Percentiles rank a stretch among this genome's conserved stretches.
Evolutionary conservation across 2,113 vertebrate species (phyloP).

Genomic region (Corythaeola cristata): DNA sequence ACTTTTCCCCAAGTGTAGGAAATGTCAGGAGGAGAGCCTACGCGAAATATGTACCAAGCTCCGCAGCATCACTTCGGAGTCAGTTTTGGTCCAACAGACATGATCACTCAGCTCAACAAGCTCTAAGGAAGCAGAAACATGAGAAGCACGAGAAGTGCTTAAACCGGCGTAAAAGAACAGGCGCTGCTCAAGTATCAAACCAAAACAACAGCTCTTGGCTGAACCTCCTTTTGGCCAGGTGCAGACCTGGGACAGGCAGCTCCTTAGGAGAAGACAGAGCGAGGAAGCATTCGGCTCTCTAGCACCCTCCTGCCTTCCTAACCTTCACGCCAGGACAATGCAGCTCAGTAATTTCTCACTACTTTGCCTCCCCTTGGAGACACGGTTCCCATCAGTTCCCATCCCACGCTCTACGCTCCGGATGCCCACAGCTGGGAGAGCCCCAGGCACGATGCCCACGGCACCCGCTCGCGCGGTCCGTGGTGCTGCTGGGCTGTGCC

Average conservation of each 20-base stretch:
- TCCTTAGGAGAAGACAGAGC: background rate
- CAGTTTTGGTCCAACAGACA: background rate
- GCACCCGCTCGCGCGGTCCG: rapidly evolving
- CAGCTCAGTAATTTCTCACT: background rate
- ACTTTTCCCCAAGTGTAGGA: background rate
- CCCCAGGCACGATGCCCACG: rapidly evolving
- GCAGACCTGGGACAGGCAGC: background rate
- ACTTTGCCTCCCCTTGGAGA: background rate
- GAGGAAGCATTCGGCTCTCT: background rate
- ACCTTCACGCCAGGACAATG: background rate
- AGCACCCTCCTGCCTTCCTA: too few species aligned
- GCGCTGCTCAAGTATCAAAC: background rate
- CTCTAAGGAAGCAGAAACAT: rapidly evolving
- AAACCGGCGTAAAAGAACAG: rapidly evolving
- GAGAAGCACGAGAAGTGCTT: background rate
- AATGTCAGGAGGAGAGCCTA: background rate
- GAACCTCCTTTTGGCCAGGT: background rate
- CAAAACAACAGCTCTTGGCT: background rate
- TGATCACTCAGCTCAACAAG: background rate
- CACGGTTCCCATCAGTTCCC: background rate
- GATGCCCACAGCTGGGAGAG: rapidly evolving
- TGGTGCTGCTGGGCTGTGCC: background rate
- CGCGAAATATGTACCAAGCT: background rate
- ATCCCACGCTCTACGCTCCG: rapidly evolving
- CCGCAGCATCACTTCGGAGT: rapidly evolving